Base-by-base conservation (phyloP, 2,797 vertebrate genomes). In the Iguana delicatissima region DNA sequence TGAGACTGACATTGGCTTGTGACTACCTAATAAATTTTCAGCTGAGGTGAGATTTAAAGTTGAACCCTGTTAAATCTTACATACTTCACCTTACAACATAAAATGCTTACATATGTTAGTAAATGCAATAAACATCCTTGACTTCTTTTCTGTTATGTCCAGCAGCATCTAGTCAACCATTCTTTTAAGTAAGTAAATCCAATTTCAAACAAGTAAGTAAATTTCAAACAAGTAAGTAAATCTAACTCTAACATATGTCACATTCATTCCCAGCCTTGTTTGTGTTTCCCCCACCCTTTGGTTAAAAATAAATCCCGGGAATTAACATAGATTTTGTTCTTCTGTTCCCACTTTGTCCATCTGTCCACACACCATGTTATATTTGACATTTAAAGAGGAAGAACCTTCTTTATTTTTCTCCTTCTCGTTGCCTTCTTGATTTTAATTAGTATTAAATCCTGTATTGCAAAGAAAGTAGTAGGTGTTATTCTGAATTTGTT, bases 291-390 rank as follows among this genome's bases (percentile, higher is more conserved):
- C 12, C 22, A 26, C 1, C 55, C 52, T 35, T 77, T 67, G 55
- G 67, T 87, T 83, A 77, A 87, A 90, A 90, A 83, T 74, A 77
- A 83, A 87, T 18, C 24, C 72, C 42, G n/a, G 69, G 79, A 90
- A 86, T 74, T 76, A 87, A 90, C 59, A 38, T 83, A 83, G 80
- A 82, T 82, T 76, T 42, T 32, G n/a, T 62, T 55, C 67, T 83
- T 52, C 80, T 90, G 57, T 90, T 82, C 72, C 50, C 59, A 76
- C 24, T 83, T 77, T 67, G 57, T 87, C 85, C 80, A 87, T 89
- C 80, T 89, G 88, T 76, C 80, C 72, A 76, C 59, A 76, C 35
- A 46, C 38, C 79, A 62, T 4, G 26, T 83, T 83, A 82, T 8
- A 62, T 86, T 74, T 82, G 84, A 86, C n/a, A 90, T 86, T 74